phyloP scores from a whole-genome alignment of 2,888 invertebrate species.

The Clusia tigrina region DNA sequence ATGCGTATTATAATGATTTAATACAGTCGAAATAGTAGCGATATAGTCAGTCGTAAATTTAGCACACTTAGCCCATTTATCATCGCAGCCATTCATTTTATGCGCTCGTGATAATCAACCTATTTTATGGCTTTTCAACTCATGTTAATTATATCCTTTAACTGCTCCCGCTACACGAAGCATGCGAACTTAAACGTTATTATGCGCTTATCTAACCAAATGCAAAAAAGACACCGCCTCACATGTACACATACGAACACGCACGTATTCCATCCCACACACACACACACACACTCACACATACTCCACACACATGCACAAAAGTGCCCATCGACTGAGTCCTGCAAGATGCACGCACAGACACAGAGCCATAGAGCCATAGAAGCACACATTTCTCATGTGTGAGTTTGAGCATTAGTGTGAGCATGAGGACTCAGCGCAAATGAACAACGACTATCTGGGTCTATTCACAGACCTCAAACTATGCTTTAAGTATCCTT shows the following conservation, averaged over 20 bases:
- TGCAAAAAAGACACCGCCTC: not conserved
- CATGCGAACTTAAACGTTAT: constrained; percentile 44
- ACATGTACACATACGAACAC: not conserved
- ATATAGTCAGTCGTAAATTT: too few species aligned
- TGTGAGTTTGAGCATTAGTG: not conserved
- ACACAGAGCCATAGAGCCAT: not conserved
- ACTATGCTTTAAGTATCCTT: constrained; percentile 13
- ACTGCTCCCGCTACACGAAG: constrained; percentile 11
- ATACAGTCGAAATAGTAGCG: too few species aligned
- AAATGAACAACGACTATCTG: too few species aligned
- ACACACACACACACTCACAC: constrained; percentile 11
- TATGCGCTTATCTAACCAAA: constrained; percentile 45
- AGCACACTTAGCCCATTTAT: too few species aligned
- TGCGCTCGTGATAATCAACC: constrained; percentile 27
- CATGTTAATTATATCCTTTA: constrained; percentile 46
- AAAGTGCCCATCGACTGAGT: not conserved
- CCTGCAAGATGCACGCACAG: not conserved
- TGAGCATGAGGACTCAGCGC: too few species aligned
- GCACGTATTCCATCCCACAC: not conserved
- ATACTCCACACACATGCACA: constrained; percentile 7
- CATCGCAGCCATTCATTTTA: constrained; percentile 2
- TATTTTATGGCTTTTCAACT: constrained; percentile 30
- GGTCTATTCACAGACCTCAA: constrained; percentile 7
- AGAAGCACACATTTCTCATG: not conserved
- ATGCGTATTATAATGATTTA: too few species aligned